Evolutionary conservation across 2,113 vertebrate genomes (phyloP), one percentile per base, ranked within the genome.

Genomic region (Mustela lutreola): DNA sequence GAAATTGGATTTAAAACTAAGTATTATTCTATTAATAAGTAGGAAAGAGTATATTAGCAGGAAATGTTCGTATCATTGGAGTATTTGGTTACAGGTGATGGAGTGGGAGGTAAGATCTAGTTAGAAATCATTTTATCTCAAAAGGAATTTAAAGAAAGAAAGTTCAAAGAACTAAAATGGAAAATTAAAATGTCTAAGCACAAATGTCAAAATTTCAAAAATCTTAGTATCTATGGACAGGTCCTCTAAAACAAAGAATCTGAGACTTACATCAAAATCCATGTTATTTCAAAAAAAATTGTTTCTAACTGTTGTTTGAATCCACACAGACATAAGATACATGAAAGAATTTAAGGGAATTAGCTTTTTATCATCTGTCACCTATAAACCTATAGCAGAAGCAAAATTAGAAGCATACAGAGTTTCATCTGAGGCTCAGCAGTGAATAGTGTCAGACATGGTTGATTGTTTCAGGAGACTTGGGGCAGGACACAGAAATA

Each of bases 341-440:
- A 33, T 89, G 48, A 87, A 42, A 28, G 16, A 93, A 91, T 7
- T 36, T 86, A 79, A 89, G 33, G 11, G 14, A 95, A 71, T 85
- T 91, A 76, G 50, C 60, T 89, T 91, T 91, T 92, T 82, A 65
- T 92, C 28, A 95, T 81, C 63, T 92, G 42, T 89, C 39, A 92
- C 42, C 26, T 45, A 50, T 48, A 94, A 93, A 33, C 4, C 28
- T 79, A 56, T 15, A 97, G 79, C 62, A 92, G 60, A 95, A 45
- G 75, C 45, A 96, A 94, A 96, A 95, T 89, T 94, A 75, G 63
- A 97, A 82, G 36, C 26, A 81, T 22, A 79, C 16, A 82, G 7
- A 60, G 21, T 67, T 89, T 91, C 48, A 82, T 79, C 65, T 56
- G 71, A 50, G 63, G 56, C 22, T 76, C n/a, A 50, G 16, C 31